phyloP scores from a whole-genome alignment of 2,797 vertebrate species.

The Potorous gilbertii region DNA sequence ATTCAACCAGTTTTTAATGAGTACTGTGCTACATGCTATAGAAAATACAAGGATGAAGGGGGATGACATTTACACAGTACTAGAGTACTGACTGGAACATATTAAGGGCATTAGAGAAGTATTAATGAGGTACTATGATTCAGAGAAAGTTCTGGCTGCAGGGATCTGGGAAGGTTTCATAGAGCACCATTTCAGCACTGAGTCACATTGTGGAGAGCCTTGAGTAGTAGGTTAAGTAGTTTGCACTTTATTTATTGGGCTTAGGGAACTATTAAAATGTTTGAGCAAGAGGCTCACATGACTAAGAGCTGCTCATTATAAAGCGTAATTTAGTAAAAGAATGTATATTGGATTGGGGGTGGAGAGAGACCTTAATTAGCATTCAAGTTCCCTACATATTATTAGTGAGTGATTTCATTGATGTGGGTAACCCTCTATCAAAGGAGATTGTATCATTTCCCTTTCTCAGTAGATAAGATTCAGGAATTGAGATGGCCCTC shows the following conservation, averaged over 20 bases:
- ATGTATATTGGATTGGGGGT: background rate
- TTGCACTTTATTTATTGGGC: background rate
- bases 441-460: background rate
- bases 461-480: background rate
- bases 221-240: background rate
- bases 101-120: background rate
- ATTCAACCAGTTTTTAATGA: background rate
- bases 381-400: background rate
- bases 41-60: background rate
- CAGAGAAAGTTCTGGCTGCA: background rate
- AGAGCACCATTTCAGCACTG: background rate
- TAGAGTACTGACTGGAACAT: background rate
- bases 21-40: background rate
- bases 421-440: background rate
- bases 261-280: background rate
- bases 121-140: background rate
- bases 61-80: background rate
- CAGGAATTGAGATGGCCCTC: background rate
- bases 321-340: background rate
- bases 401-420: background rate
- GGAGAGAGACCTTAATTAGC: background rate
- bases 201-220: background rate
- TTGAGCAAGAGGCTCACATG: background rate
- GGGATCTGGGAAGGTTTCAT: background rate
- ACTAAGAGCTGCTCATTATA: background rate